Percentiles rank a stretch among this genome's conserved stretches.
Evolutionary conservation across 2,797 vertebrate species (phyloP).

Genomic region (Novumbra hubbsi): DNA sequence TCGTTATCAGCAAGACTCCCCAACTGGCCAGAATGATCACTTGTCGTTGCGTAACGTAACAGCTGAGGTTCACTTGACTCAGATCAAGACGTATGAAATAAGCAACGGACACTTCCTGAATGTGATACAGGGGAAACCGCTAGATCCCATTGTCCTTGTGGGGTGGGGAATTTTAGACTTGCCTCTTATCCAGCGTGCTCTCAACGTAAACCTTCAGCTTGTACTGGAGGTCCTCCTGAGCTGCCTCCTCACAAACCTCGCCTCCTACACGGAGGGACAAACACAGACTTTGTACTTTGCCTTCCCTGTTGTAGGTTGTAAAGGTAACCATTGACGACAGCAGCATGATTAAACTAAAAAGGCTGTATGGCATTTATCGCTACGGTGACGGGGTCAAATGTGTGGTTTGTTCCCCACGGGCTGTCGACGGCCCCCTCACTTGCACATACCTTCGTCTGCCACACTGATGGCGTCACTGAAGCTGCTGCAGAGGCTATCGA

Average conservation of each 20-base stretch:
- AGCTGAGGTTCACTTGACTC: not conserved
- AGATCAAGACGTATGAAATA: not conserved
- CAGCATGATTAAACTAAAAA: not conserved
- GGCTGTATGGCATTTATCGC: not conserved
- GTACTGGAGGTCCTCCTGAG: conserved; percentile 93
- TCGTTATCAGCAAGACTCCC: not conserved
- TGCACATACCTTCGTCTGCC: conserved; percentile 85
- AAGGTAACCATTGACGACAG: not conserved
- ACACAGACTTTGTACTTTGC: not conserved
- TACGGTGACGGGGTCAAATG: not conserved
- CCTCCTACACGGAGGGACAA: conserved; percentile 69
- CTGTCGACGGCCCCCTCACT: not conserved
- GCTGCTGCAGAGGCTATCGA: conserved; percentile 98
- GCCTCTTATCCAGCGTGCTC: conserved; percentile 96
- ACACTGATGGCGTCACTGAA: conserved; percentile 89
- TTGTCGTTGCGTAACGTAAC: not conserved
- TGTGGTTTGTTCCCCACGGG: not conserved
- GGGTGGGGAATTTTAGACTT: conserved; percentile 24
- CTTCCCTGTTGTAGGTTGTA: not conserved
- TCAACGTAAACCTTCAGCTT: conserved; percentile 96
- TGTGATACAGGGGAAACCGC: not conserved
- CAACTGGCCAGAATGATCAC: not conserved
- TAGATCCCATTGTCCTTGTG: no score
- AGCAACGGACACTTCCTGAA: not conserved
- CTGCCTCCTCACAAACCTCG: conserved; percentile 86